phyloP scores from a whole-genome alignment of 2,113 vertebrate genomes.

The Notothenia coriiceps region DNA sequence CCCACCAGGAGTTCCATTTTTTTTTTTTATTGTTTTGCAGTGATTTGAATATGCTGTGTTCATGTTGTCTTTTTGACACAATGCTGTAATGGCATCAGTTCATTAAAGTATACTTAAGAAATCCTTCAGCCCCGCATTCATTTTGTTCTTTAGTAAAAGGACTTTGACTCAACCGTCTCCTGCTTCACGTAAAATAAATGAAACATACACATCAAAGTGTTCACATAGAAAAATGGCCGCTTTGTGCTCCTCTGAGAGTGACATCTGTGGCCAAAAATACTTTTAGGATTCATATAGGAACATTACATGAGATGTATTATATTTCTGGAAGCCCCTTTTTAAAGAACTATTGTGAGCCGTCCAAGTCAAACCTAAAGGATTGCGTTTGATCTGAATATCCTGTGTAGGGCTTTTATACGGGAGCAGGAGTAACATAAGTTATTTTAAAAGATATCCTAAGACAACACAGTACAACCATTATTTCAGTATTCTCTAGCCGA shows the following conservation, averaged over 20 bases:
- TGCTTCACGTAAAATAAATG: background rate
- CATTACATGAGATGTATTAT: conserved; percentile 43
- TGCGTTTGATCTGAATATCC: conserved; percentile 4
- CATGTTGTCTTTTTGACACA: no score
- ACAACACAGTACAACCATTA: background rate
- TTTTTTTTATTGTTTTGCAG: no score
- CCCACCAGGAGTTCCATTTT: no score
- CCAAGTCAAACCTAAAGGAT: conserved; percentile 18
- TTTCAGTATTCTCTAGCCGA: background rate
- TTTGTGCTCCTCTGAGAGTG: background rate
- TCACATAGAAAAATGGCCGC: background rate
- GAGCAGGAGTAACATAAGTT: no score
- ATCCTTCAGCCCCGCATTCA: no score
- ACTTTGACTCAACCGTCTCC: no score
- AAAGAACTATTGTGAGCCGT: background rate
- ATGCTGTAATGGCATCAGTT: no score
- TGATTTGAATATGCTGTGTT: no score
- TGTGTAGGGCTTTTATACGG: background rate
- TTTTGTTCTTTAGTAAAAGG: no score
- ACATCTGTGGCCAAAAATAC: conserved; percentile 50
- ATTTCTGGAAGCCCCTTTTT: conserved; percentile 19
- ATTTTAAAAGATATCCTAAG: background rate
- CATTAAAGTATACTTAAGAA: no score
- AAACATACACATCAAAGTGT: background rate
- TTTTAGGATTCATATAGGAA: conserved; percentile 41